These are phyloP conservation scores for Centroberyx gerrardi DNA, from an alignment of 2,797 vertebrate species.

Conservation along the genomic window DNA sequence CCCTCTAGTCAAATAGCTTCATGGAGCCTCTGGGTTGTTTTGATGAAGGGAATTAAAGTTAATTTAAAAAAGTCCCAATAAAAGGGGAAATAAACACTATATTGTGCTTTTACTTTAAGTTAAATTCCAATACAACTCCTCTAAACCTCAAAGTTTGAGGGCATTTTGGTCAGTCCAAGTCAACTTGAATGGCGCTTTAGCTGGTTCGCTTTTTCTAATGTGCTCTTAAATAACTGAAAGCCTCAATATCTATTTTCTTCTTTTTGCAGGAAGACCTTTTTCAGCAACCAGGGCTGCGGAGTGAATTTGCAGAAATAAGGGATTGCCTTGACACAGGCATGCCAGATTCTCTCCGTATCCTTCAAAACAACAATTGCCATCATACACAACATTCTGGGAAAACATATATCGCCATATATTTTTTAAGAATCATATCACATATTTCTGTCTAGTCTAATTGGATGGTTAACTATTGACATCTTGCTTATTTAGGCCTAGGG, in stretches of 20 bases:
- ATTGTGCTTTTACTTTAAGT: constrained; percentile 10
- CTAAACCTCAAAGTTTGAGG: background rate
- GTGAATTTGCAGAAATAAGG: constrained; percentile 94
- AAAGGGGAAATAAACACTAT: background rate
- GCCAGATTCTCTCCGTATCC: constrained; percentile 95
- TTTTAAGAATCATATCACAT: too few relatives aligned
- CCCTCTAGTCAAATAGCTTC: background rate
- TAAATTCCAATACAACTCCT: background rate
- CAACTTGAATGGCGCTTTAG: background rate
- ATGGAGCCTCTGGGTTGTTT: constrained; percentile 10
- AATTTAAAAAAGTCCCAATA: background rate
- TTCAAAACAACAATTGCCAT: constrained; percentile 62
- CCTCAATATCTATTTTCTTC: constrained; percentile 11
- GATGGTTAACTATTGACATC: background rate
- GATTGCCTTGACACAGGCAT: constrained; percentile 95
- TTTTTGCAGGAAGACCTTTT: constrained; percentile 95
- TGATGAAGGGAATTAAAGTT: constrained; percentile 5
- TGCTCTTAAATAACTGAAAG: background rate
- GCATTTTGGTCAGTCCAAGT: background rate
- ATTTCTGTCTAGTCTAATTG: background rate
- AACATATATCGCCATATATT: background rate
- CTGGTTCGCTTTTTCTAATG: background rate
- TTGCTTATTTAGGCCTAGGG: background rate
- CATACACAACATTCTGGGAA: background rate
- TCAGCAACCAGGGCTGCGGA: constrained; percentile 95